Conservation (phyloP, 2,113 vertebrate genomes). For the Triplophysa rosa region DNA sequence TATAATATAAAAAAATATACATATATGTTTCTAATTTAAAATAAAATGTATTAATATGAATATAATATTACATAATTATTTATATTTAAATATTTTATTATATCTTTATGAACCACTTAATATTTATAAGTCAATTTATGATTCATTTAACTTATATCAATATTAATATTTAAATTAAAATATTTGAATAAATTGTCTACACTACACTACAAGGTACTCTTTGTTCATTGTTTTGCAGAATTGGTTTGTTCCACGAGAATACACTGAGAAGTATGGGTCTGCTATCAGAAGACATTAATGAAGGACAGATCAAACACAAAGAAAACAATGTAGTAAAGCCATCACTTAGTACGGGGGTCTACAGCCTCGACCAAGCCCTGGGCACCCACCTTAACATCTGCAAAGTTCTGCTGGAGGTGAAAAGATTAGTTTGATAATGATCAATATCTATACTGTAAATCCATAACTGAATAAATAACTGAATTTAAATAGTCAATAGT, state of each 20-base stretch:
- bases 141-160: too few relatives aligned
- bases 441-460: too few relatives aligned
- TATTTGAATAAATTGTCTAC: neutral
- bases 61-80: too few relatives aligned
- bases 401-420: slow-evolving; percentile 81
- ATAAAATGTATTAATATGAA: too few relatives aligned
- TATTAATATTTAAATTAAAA: neutral
- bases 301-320: slow-evolving; percentile 4
- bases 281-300: slow-evolving; percentile 53
- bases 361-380: slow-evolving; percentile 80
- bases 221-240: slow-evolving; percentile 46
- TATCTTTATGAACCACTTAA: too few relatives aligned
- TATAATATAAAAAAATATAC: too few relatives aligned
- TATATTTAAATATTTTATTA: too few relatives aligned
- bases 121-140: too few relatives aligned
- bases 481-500: too few relatives aligned
- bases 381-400: slow-evolving; percentile 84
- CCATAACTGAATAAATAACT: too few relatives aligned
- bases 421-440: neutral
- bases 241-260: slow-evolving; percentile 71
- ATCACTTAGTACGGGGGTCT: slow-evolving; percentile 79
- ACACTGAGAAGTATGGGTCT: slow-evolving; percentile 61
- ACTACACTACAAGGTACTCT: neutral
- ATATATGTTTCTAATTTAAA: too few relatives aligned
- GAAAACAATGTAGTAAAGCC: slow-evolving; percentile 45